phyloP scores from a whole-genome alignment of 2,797 vertebrate genomes.

The Anguilla pacifica region DNA sequence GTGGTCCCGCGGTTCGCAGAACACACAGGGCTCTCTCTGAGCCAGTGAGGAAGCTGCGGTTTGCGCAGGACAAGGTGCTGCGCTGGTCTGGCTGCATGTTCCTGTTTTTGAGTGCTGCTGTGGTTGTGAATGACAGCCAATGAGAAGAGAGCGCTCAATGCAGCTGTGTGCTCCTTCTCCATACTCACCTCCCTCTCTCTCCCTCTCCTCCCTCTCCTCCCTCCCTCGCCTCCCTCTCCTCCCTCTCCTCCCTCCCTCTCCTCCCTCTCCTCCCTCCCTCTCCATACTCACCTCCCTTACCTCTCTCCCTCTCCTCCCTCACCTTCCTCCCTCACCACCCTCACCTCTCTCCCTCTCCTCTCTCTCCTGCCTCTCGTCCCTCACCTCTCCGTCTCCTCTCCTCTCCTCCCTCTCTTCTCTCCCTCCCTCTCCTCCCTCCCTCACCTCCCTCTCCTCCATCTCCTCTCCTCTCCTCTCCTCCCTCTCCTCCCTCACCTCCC shows the following conservation, averaged over 20 bases:
- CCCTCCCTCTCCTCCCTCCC: no score
- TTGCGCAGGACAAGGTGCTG: background rate
- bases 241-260: no score
- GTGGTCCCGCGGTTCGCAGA: background rate
- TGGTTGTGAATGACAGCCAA: background rate
- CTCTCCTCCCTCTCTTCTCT: no score
- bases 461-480: fast-evolving
- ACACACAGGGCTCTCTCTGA: background rate
- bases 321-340: no score
- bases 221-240: background rate
- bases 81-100: background rate
- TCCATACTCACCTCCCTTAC: no score
- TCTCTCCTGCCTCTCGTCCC: no score
- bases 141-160: background rate
- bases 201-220: background rate
- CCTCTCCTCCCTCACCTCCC: no score
- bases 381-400: no score
- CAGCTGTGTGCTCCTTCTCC: background rate
- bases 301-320: no score
- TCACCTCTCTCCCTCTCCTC: no score
- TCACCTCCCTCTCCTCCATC: no score
- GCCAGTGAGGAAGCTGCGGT: background rate
- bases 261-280: no score
- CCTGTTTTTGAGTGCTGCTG: background rate
- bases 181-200: background rate